phyloP scores from a whole-genome alignment of 2,888 invertebrate species.

The Ormyrus rosae region DNA sequence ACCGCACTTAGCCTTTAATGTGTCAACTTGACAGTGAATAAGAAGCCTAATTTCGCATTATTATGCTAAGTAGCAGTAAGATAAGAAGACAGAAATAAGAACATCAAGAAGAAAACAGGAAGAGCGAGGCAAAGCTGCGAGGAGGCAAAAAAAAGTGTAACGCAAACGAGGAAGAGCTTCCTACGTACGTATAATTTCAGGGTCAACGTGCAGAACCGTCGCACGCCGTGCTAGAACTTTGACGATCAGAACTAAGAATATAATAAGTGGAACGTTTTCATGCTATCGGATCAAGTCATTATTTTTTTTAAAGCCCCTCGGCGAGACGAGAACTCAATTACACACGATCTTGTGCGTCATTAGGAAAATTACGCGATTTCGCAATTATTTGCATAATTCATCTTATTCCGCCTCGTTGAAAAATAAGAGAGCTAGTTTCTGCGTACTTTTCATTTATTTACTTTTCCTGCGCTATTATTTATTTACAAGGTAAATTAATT shows the following conservation, averaged over 20 bases:
- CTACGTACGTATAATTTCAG: constrained; percentile 36
- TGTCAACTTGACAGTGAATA: too few relatives aligned
- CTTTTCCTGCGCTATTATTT: neutral
- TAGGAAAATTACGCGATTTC: constrained; percentile 1
- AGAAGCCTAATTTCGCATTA: neutral
- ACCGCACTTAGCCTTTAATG: neutral
- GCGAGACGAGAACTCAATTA: constrained; percentile 9
- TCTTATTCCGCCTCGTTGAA: neutral
- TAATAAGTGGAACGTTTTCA: neutral
- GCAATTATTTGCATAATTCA: constrained; percentile 17
- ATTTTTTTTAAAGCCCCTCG: neutral
- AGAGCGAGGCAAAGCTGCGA: too few relatives aligned
- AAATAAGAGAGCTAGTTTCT: neutral
- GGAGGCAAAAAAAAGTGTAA: neutral
- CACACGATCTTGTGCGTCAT: neutral
- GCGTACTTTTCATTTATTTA: neutral
- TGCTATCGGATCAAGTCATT: neutral
- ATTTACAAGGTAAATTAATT: too few relatives aligned
- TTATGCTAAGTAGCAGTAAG: neutral
- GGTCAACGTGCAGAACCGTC: constrained; percentile 30
- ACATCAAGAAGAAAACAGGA: neutral
- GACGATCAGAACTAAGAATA: constrained; percentile 39
- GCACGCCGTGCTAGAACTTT: neutral
- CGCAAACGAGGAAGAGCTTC: constrained; percentile 30
- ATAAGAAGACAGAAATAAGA: neutral